A percentile compares a stretch with the other conserved stretches of the same genome.
Evolutionary conservation across 2,797 vertebrate genomes (phyloP).

Genomic region (Carapus acus): DNA sequence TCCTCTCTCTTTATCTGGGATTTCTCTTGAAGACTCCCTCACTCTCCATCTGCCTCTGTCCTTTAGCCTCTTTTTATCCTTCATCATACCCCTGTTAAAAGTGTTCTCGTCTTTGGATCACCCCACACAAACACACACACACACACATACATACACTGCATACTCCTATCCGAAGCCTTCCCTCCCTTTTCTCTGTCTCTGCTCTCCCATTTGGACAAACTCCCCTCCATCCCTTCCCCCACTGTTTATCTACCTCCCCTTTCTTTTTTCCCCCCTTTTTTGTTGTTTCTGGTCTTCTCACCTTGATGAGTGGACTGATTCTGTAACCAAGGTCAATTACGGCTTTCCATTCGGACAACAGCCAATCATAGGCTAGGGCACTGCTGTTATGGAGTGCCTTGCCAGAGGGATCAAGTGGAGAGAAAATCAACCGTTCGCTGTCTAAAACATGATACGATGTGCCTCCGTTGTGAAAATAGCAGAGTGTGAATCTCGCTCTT

Average conservation of each 20-base stretch:
- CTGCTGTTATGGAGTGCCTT: conserved; percentile 52
- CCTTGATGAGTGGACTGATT: conserved; percentile 60
- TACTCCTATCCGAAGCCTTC: conserved; percentile 9
- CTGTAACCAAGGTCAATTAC: conserved; percentile 75
- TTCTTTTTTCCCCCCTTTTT: conserved; percentile 31
- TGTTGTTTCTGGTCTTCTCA: conserved; percentile 31
- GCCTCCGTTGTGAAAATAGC: conserved; percentile 45
- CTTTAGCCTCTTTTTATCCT: conserved; percentile 22
- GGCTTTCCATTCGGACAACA: conserved; percentile 62
- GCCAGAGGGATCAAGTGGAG: conserved; percentile 43
- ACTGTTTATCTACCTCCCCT: conserved; percentile 19
- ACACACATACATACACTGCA: conserved; percentile 12
- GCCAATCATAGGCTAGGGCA: conserved; percentile 57
- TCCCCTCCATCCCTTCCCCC: conserved; percentile 10
- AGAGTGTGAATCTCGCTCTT: conserved; percentile 24
- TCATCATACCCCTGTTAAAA: conserved; percentile 9
- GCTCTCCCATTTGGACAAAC: conserved; percentile 1
- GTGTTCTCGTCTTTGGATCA: conserved; percentile 10
- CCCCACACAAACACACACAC: too few species aligned
- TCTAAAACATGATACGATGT: conserved; percentile 60
- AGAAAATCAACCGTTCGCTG: conserved; percentile 60
- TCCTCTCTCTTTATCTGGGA: conserved; percentile 16
- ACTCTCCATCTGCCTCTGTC: conserved; percentile 39
- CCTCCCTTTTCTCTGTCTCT: conserved; percentile 9
- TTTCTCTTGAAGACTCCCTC: conserved; percentile 32